A percentile compares a stretch with the other conserved stretches of the same genome.
These are phyloP conservation scores for Brachypalpus laphriformis DNA, from an alignment of 2,888 invertebrate genomes.

Conservation along the genomic window DNA sequence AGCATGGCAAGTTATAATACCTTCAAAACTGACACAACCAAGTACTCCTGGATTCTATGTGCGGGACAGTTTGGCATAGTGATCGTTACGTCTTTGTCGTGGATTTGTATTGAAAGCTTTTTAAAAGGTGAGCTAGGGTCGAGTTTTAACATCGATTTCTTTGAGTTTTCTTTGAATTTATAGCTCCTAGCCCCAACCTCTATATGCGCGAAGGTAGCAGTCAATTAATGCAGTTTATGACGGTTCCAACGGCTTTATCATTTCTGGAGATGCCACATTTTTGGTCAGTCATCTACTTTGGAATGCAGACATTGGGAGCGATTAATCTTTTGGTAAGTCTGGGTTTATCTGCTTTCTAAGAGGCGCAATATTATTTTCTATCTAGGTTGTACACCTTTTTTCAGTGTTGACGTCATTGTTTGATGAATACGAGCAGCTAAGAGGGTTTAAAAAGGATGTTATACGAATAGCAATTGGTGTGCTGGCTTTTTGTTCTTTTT, in stretches of 20 bases:
- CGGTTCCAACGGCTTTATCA: conserved; percentile 13
- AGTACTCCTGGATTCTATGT: conserved; percentile 78
- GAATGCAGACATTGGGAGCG: conserved; percentile 39
- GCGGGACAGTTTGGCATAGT: conserved; percentile 77
- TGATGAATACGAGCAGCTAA: conserved; percentile 79
- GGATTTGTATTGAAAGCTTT: conserved; percentile 78
- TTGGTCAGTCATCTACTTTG: conserved; percentile 47
- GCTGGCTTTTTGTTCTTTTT: conserved; percentile 75
- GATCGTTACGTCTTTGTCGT: conserved; percentile 83
- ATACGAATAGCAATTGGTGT: conserved; percentile 75
- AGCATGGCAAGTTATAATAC: conserved; percentile 77
- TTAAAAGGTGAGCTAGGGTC: conserved; percentile 35
- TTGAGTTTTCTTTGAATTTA: background rate
- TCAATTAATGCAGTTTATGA: conserved; percentile 23
- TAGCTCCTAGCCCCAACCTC: background rate
- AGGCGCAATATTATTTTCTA: background rate
- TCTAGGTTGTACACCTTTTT: conserved; percentile 77
- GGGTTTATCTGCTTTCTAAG: background rate
- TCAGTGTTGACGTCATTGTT: conserved; percentile 78
- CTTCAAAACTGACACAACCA: conserved; percentile 88
- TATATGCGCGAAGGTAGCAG: background rate
- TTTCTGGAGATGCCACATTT: conserved; percentile 26
- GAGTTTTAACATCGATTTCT: background rate
- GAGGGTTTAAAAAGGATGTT: conserved; percentile 75
- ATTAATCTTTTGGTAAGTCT: conserved; percentile 22